A percentile compares a stretch with the other conserved stretches of the same genome.
These are phyloP conservation scores for Chaunax sp. DNA, from an alignment of 2,797 vertebrate species.

Conservation along the genomic window DNA sequence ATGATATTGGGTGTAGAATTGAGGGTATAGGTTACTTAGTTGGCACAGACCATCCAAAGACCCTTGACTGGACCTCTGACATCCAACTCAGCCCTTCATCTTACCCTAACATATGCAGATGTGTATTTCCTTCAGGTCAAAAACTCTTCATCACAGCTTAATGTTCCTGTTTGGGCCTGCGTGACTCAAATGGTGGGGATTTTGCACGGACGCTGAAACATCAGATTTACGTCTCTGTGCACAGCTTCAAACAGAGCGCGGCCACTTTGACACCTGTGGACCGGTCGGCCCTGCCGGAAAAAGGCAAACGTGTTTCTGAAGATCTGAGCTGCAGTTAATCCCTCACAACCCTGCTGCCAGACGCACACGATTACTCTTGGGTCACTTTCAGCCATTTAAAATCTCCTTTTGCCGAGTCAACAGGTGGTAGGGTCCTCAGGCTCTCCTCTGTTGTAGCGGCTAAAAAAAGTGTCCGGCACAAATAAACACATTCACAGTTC, in stretches of 20 bases:
- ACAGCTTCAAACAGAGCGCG: conserved; percentile 64
- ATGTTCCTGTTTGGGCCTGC: conserved; percentile 22
- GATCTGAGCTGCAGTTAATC: conserved; percentile 73
- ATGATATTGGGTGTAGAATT: not conserved
- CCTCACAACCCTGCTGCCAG: conserved; percentile 39
- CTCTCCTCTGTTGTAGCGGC: conserved; percentile 51
- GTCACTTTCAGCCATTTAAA: conserved; percentile 61
- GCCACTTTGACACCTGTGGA: conserved; percentile 68
- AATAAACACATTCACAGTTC: conserved; percentile 67
- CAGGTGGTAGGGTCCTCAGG: conserved; percentile 67
- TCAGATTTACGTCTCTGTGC: conserved; percentile 68
- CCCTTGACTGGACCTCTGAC: conserved; percentile 40
- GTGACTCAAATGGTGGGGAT: conserved; percentile 52
- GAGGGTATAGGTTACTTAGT: conserved; percentile 4
- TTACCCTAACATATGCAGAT: conserved; percentile 21
- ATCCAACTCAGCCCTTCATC: not conserved
- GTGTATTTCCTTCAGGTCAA: conserved; percentile 11
- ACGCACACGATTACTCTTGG: conserved; percentile 55
- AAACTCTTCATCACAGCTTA: conserved; percentile 40
- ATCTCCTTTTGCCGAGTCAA: conserved; percentile 25
- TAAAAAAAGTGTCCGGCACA: conserved; percentile 50
- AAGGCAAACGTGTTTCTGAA: conserved; percentile 58
- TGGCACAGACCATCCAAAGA: conserved; percentile 9
- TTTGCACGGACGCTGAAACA: conserved; percentile 51
- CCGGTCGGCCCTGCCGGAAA: conserved; percentile 43